Base-by-base conservation (phyloP, 2,113 vertebrate species). In the Galemys pyrenaicus region DNA sequence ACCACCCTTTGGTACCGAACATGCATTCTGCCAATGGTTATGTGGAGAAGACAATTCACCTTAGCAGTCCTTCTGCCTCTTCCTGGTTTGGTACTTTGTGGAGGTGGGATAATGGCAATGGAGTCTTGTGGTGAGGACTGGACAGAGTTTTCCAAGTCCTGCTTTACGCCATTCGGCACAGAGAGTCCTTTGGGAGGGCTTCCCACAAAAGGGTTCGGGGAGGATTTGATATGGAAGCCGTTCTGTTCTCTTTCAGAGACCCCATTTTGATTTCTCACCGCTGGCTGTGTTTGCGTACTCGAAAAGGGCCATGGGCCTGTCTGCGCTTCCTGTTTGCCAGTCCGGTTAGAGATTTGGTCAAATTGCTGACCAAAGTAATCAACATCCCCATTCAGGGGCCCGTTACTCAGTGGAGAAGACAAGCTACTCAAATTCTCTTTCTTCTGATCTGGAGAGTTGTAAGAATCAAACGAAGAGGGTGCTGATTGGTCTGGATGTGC, bases 61-160 rank as follows among this genome's bases (percentile, higher is more conserved):
- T 99, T 99, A 98, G 98, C 97, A 95, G 98, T 98, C 97, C 99
- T 99, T 98, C 99, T 99, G 98, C 99, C 98, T 98, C 99, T 98
- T 99, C 99, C 99, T 20, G 98, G 98, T 98, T 99, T 99, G 97
- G 98, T 97, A 97, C 96, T 99, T 98, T 99, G 99, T 86, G 99
- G 99, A 97, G 99, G 99, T 93, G 99, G 99, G 96, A 96, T 99
- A 98, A 99, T 98, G 95, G 99, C 98, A 97, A 99, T 98, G 92
- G 99, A 98, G 68, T 99, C 99, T 97, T 98, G 97, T 93, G 98
- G 65, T 81, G 97, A 94, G 88, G 97, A 92, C 89, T 97, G 98
- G 68, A 95, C 70, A 98, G 96, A 94, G 94, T 85, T 98, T 94
- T 97, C 98, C 95, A 97, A 98, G 98, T 98, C 98, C 98, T 98